Evolutionary conservation across 2,888 invertebrate species (phyloP), one percentile per base, ranked within the genome.

Genomic region (Amphimallon solstitiale): DNA sequence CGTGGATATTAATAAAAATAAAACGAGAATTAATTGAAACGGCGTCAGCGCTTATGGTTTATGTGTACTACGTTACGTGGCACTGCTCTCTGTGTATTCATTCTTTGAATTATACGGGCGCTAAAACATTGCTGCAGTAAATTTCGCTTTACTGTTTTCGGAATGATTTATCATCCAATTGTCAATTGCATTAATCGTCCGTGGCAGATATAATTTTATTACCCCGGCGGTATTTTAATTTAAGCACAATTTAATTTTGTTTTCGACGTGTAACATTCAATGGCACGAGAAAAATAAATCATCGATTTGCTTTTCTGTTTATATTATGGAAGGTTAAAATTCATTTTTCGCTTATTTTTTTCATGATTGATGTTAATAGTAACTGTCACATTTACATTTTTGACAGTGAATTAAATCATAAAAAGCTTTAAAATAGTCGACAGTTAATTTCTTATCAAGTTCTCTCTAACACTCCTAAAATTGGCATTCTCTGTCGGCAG

Each of bases 91-190:
- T 35, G 51, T 35, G 15, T 51, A 23, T 51, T 51, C 51, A 51
- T 51, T 35, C 35, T 51, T 51, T 51, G 51, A 15, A 51, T 51
- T 51, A 37, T 35, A 51, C 51, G 35, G 51, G 51, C 51, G 51
- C 51, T 51, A 35, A 29, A 29, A 51, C 51, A 51, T 51, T 17
- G 35, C 51, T 9, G 51, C 51, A 15, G 51, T 51, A 51, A 51
- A 51, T 51, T 35, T 35, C 51, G 51, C 17, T 35, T 35, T 51
- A 35, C 51, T 35, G 51, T 51, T 51, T 51, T 15, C 35, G 51
- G n/a, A 51, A 51, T 51, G 51, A 51, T 51, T 51, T 51, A 51
- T 34, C 51, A 51, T 51, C 51, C 35, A 17, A 51, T 51, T 51
- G 51, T 51, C 51, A 51, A 51, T 35, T 51, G 37, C 37, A 51